Base-by-base conservation (phyloP, 2,797 vertebrate species). In the Sternotherus odoratus region DNA sequence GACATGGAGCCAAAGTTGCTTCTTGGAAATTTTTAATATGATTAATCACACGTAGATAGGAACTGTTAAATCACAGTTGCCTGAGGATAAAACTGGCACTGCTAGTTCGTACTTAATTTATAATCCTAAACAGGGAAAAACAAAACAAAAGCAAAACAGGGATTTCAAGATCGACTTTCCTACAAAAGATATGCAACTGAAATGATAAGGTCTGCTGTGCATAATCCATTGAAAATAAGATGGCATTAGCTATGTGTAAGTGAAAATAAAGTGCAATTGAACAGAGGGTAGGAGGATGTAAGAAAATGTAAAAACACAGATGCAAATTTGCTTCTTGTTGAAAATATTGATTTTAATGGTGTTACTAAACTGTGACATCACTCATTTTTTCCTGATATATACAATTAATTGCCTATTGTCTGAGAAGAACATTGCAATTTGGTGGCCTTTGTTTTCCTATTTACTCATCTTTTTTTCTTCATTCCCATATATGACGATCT, bases 21-120 rank as follows among this genome's bases (percentile, higher is more conserved):
- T 94, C 63, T 94, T 91, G 33, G 86, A 94, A 93, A 75, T 63
- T 92, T 93, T 95, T 93, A 87, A 94, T 94, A 87, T 92, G 85
- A 92, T 95, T 93, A 95, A 94, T 94, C 56, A 74, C 82, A 85
- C 30, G n/a, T 48, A 87, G 49, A 72, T 86, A 81, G 50, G 26
- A 93, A 88, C 89, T 19, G 10, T 72, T 63, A 94, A 92, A 53
- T 51, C 33, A 26, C 36, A 79, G 69, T 78, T 69, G 43, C 66
- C 63, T 46, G 48, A 43, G 74, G 78, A 94, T 50, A 90, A 77
- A 77, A 80, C n/a, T 54, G 74, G 46, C 30, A 66, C 77, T 79
- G 83, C 77, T 33, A 82, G 49, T 33, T 26, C 46, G 28, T 63
- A 57, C 23, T 54, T 33, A 56, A 46, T 79, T 89, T 85, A 75